Evolutionary conservation across 2,888 invertebrate species (phyloP).

Genomic region (Rosalia funebris): DNA sequence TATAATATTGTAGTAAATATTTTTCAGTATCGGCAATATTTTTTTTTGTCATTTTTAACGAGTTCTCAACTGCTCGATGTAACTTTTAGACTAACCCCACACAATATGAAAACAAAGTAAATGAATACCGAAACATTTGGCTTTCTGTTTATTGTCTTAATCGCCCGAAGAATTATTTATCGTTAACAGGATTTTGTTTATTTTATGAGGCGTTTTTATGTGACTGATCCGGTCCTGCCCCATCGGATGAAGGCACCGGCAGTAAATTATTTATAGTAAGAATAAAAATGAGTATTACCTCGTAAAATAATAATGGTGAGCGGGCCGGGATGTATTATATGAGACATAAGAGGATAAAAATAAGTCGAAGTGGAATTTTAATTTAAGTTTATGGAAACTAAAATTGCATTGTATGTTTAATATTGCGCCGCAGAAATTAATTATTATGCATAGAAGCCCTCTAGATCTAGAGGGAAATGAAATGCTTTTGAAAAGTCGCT

Average conservation of each 20-base stretch:
- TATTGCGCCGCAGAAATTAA: neutral
- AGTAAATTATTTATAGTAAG: slow-evolving; percentile 7
- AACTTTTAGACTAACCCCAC: too few species aligned
- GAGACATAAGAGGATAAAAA: slow-evolving; percentile 28
- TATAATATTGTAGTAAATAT: too few species aligned
- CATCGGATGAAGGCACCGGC: neutral
- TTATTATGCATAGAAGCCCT: neutral
- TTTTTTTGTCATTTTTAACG: too few species aligned
- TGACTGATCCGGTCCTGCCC: neutral
- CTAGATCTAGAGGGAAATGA: too few species aligned
- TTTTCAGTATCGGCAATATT: too few species aligned
- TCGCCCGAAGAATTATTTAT: too few species aligned
- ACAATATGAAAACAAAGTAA: too few species aligned
- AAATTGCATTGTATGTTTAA: slow-evolving; percentile 22
- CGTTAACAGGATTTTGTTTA: too few species aligned
- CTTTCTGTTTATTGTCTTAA: too few species aligned
- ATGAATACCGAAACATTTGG: too few species aligned
- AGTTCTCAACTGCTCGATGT: too few species aligned
- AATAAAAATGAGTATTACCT: slow-evolving; percentile 27
- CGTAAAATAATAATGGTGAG: slow-evolving; percentile 19
- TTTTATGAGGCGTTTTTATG: neutral
- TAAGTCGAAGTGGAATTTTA: slow-evolving; percentile 33
- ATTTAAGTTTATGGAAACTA: slow-evolving; percentile 34
- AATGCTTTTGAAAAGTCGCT: too few species aligned
- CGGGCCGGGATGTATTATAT: slow-evolving; percentile 2